Evolutionary conservation across 1,140 invertebrate genomes (phyloP).

Genomic region (Gonioctena quinquepunctata): DNA sequence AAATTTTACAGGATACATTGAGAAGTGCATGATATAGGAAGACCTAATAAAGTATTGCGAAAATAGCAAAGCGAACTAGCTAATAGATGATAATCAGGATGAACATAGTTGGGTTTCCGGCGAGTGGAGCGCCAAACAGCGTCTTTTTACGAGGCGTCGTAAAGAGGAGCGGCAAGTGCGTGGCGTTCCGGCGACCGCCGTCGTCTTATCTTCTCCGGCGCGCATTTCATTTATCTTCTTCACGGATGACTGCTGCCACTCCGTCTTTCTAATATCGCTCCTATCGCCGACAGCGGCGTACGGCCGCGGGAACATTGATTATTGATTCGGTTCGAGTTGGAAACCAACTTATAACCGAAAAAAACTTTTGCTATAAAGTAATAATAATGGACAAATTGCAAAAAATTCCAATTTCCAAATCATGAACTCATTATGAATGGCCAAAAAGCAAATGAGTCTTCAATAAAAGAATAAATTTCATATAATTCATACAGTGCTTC

Average conservation of each 20-base stretch:
- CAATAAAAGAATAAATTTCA: too few relatives aligned
- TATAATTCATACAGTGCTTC: too few relatives aligned
- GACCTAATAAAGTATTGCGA: too few relatives aligned
- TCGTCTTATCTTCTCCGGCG: constrained; percentile 37
- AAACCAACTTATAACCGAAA: neutral
- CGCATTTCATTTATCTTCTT: constrained; percentile 50
- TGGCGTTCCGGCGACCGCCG: constrained; percentile 5
- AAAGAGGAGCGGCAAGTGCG: constrained; percentile 8
- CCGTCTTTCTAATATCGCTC: constrained; percentile 20
- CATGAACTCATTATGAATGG: too few relatives aligned
- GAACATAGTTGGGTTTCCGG: neutral
- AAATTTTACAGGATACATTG: too few relatives aligned
- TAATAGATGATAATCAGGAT: constrained; percentile 6
- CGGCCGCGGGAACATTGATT: neutral
- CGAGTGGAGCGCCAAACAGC: neutral
- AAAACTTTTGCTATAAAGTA: too few relatives aligned
- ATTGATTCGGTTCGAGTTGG: neutral
- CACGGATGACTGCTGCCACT: constrained; percentile 48
- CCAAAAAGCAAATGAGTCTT: too few relatives aligned
- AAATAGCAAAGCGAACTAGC: constrained; percentile 5
- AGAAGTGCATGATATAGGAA: too few relatives aligned
- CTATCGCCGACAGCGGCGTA: neutral
- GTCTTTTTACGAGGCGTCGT: constrained; percentile 2
- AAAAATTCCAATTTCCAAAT: too few relatives aligned
- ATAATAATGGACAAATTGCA: too few relatives aligned